phyloP scores from a whole-genome alignment of 2,113 vertebrate species.

The Clarias gariepinus region DNA sequence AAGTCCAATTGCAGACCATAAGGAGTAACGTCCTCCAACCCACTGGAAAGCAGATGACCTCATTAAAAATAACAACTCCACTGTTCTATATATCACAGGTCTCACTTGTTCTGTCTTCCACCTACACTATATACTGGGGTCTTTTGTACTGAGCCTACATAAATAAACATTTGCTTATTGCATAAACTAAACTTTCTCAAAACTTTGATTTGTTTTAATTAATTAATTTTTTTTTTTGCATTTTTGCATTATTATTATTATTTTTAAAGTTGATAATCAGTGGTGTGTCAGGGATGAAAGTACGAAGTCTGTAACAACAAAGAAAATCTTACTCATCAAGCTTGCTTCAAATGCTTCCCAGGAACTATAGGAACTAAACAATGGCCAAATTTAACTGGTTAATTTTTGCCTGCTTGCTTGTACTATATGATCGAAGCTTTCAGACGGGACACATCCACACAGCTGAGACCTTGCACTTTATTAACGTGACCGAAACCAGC shows the following conservation, averaged over 20 bases:
- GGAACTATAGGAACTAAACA: not conserved
- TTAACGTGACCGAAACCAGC: constrained; percentile 63
- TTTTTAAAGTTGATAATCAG: not conserved
- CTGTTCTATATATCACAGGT: not conserved
- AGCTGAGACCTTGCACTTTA: constrained; percentile 51
- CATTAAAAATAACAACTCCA: not conserved
- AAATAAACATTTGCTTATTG: not conserved
- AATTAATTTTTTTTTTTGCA: too few species aligned
- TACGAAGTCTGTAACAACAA: not conserved
- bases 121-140: not conserved
- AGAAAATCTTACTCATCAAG: not conserved
- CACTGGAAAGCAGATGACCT: constrained; percentile 74
- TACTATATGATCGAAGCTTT: not conserved
- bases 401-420: not conserved
- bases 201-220: not conserved
- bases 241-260: too few species aligned
- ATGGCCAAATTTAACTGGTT: not conserved
- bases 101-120: not conserved
- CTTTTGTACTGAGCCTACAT: not conserved
- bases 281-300: not conserved
- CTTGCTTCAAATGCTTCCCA: not conserved
- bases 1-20: constrained; percentile 97
- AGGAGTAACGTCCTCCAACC: constrained; percentile 96
- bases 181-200: not conserved
- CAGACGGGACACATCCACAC: not conserved